Percentiles rank a stretch among this genome's conserved stretches.
Conservation (phyloP, 2,113 vertebrate species). For the Shinisaurus crocodilurus region DNA sequence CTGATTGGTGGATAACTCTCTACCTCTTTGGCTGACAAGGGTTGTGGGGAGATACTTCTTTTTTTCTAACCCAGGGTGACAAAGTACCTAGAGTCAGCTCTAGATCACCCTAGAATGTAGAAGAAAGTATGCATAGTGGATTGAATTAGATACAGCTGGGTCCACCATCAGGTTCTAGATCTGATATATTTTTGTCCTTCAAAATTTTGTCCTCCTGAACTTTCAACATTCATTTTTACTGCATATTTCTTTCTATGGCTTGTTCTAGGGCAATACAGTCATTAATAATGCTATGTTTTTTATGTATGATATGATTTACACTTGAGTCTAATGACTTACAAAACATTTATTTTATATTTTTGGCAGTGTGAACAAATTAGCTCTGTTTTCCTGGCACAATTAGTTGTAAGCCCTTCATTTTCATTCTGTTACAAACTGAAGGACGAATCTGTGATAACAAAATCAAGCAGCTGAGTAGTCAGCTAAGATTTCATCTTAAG, state of each 20-base stretch:
- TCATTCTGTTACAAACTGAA: conserved; percentile 78
- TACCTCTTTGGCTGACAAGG: neutral
- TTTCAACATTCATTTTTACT: conserved; percentile 53
- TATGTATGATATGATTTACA: conserved; percentile 55
- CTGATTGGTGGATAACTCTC: neutral
- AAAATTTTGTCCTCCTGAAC: neutral
- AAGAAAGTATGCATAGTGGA: neutral
- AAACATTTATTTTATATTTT: conserved; percentile 39
- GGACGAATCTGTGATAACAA: conserved; percentile 81
- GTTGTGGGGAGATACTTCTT: too few species aligned
- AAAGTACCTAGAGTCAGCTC: neutral
- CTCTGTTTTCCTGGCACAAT: conserved; percentile 78
- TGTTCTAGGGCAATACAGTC: conserved; percentile 43
- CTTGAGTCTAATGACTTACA: conserved; percentile 60
- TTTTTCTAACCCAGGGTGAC: neutral
- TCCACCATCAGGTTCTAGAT: neutral
- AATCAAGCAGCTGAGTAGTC: conserved; percentile 80
- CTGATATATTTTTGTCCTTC: neutral
- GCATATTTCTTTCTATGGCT: conserved; percentile 32
- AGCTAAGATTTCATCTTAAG: conserved; percentile 82
- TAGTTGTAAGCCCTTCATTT: conserved; percentile 79
- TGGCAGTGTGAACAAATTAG: conserved; percentile 72
- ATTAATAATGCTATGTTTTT: conserved; percentile 72
- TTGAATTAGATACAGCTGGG: neutral
- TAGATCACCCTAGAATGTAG: neutral